A percentile compares a stretch with the other conserved stretches of the same genome.
These are phyloP conservation scores for Crocallis elinguaria DNA, from an alignment of 2,888 invertebrate species.

Conservation along the genomic window DNA sequence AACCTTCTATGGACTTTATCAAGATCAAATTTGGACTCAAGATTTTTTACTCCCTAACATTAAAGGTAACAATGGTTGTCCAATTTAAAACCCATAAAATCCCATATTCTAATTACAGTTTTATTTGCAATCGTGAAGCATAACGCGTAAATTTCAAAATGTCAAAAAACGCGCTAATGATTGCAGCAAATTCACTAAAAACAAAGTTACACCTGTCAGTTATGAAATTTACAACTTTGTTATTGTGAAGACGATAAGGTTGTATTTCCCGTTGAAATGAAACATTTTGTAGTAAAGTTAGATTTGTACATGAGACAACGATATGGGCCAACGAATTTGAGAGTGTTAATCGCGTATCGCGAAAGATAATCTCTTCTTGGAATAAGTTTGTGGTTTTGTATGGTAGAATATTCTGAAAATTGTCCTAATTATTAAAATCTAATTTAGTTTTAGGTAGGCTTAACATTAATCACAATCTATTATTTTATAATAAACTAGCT, in stretches of 20 bases:
- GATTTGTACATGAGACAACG: constrained; percentile 34
- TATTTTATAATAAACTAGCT: too few relatives aligned
- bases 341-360: constrained; percentile 55
- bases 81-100: constrained; percentile 66
- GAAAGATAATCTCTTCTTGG: constrained; percentile 55
- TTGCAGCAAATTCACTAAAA: constrained; percentile 48
- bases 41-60: constrained; percentile 29
- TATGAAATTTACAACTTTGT: constrained; percentile 10
- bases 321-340: constrained; percentile 54
- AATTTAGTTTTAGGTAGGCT: too few relatives aligned
- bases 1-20: constrained; percentile 3
- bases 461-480: too few relatives aligned
- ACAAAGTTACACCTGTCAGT: constrained; percentile 1
- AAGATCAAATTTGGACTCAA: constrained; percentile 13
- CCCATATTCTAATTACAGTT: constrained; percentile 63
- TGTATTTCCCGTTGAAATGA: constrained; percentile 16
- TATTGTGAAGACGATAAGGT: constrained; percentile 29
- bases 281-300: constrained; percentile 15
- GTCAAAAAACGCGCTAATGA: constrained; percentile 69
- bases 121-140: constrained; percentile 62
- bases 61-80: constrained; percentile 56
- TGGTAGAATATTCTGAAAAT: constrained; percentile 27
- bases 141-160: constrained; percentile 60
- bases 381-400: constrained; percentile 44
- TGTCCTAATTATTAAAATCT: neutral